Evolutionary conservation across 2,888 invertebrate species (phyloP), one percentile per base, ranked within the genome.

Genomic region (Parthenolecanium corni): DNA sequence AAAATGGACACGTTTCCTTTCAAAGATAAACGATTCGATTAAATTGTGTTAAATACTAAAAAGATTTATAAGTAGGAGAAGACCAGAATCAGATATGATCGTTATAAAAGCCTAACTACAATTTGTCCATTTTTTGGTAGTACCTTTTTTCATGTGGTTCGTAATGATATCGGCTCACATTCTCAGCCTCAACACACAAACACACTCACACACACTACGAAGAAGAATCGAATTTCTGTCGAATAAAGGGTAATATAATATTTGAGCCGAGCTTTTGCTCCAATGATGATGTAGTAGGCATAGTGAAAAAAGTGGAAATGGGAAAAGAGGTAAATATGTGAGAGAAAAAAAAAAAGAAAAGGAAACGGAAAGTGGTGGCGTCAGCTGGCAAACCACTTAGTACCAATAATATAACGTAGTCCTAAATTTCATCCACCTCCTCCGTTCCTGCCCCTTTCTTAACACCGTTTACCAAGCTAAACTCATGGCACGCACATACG

Each of bases 391-490:
- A 49, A 58, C 58, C 58, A 58, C 58, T 58, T 58, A 58, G 58
- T 58, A 58, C 47, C 58, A 58, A 58, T 58, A 58, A 58, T 58
- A 58, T 58, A 57, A 57, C 57, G 58, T 58, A 58, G 58, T 58
- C 58, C 58, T 58, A 58, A 58, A 58, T 58, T 58, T 58, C 58
- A 58, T 47, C 58, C 49, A 58, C 36, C 58, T 58, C 40, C 36
- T 47, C 36, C 47, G 21, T 14, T 46, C n/a, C n/a, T 18, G 44
- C 47, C 54, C 31, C 31, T 31, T 31, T 31, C 31, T 31, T 9
- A 31, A 4, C 31, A 4, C 9, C 31, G 9, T 31, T 31, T 31
- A 31, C 31, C 9, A 31, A 4, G 9, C 31, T 9, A 31, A 31
- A 31, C 31, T 31, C 31, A 9, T 9, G 52, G 4, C 31, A 20